Base-by-base conservation (phyloP, 1,140 invertebrate genomes). In the Dreissena rostriformis region DNA sequence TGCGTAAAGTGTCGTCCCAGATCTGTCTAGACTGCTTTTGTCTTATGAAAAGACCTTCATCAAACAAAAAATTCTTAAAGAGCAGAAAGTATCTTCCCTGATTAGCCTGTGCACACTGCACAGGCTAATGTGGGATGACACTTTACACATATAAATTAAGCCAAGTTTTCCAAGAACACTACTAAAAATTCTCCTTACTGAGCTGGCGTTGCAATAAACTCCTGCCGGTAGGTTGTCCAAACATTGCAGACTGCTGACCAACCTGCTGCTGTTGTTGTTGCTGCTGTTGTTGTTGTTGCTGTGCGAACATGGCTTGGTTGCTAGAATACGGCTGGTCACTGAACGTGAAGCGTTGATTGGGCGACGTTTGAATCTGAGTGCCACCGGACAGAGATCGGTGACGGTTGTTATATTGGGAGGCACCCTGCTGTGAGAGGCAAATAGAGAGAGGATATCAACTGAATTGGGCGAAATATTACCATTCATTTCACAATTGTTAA, bases 361-460 rank as follows among this genome's bases (percentile, higher is more conserved):
- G 80, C n/a, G 87, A 85, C 29, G 86, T 89, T 55, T 88, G 86
- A 39, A 89, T 61, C 22, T 19, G 66, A 2, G 88, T 86, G 53
- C 88, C 90, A n/a, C 91, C 90, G 26, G 91, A 91, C 28, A 92
- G 82, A 12, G 89, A 89, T 19, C 91, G 78, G 68, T 91, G 88
- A 24, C 91, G 66, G 57, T 89, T 88, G 65, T 81, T 86, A 66
- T 88, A 90, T 84, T 91, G 91, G 49, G 66, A 76, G 15, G 76
- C 73, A 15, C 82, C 82, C 91, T 91, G 80, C 1, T 76, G 39
- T 5, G 39, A 39, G 8, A 39, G 39, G 39, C 39, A 39, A 39
- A 39, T 39, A 39, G 39, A 39, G 39, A 39, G 39, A 39, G 8
- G 39, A 39, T 39, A 39, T 39, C 39, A 39, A 39, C 39, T 39